phyloP scores from a whole-genome alignment of 2,888 invertebrate genomes.

The Eledone cirrhosa region DNA sequence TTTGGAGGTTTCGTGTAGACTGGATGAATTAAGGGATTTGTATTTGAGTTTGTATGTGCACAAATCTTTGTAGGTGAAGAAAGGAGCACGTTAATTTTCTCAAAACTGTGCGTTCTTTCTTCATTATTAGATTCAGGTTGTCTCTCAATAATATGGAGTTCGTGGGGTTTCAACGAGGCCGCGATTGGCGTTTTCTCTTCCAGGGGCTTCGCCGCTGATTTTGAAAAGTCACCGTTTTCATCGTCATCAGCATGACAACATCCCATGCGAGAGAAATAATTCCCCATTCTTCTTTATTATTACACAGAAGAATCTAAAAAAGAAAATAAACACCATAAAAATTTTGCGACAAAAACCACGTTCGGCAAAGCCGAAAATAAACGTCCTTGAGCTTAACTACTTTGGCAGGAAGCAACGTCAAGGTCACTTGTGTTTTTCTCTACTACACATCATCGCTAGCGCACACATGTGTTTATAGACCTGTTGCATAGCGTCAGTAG shows the following conservation, averaged over 20 bases:
- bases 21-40: not conserved
- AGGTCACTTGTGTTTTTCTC: too few species aligned
- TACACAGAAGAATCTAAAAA: too few species aligned
- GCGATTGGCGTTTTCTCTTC: slow-evolving; percentile 9
- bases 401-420: too few species aligned
- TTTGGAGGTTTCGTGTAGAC: not conserved
- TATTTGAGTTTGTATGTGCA: not conserved
- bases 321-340: too few species aligned
- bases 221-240: not conserved
- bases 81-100: slow-evolving; percentile 4
- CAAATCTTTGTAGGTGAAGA: slow-evolving; percentile 8
- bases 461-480: too few species aligned
- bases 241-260: slow-evolving; percentile 16
- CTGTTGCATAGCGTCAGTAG: too few species aligned
- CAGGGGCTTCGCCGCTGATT: not conserved
- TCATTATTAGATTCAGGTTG: not conserved
- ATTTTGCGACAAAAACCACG: too few species aligned
- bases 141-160: not conserved
- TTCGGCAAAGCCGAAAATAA: too few species aligned
- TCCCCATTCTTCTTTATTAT: not conserved
- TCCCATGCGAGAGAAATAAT: slow-evolving; percentile 14
- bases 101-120: not conserved
- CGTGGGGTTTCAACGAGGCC: not conserved
- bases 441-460: too few species aligned
- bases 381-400: too few species aligned